Evolutionary conservation across 2,113 vertebrate genomes (phyloP).

Genomic region (Tenrec ecaudatus): DNA sequence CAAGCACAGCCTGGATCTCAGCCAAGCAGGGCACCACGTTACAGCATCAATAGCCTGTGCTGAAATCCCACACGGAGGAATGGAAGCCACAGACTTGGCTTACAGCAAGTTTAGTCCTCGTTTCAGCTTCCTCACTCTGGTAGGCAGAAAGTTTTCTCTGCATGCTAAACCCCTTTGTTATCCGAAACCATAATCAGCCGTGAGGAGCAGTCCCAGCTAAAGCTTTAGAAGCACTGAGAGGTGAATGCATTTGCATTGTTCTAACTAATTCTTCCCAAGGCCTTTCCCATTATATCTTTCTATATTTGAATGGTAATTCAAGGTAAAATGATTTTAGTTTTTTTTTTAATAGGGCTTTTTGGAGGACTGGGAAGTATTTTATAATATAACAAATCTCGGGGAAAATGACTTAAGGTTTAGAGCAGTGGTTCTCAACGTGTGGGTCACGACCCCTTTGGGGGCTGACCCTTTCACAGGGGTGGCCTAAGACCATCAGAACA

Average conservation of each 20-base stretch:
- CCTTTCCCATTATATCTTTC: slow-evolving; percentile 27
- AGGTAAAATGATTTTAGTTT: not conserved
- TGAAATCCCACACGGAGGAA: slow-evolving; percentile 27
- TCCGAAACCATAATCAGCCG: not conserved
- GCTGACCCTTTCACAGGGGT: no score
- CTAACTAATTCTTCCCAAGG: slow-evolving; percentile 30
- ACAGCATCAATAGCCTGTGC: not conserved
- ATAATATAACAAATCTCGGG: not conserved
- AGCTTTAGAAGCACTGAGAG: slow-evolving; percentile 1
- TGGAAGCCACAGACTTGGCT: not conserved
- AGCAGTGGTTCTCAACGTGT: no score
- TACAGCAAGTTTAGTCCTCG: not conserved
- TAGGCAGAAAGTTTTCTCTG: not conserved
- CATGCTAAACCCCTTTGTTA: not conserved
- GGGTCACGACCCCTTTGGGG: no score
- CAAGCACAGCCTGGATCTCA: not conserved
- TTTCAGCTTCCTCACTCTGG: not conserved
- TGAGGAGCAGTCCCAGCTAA: not conserved
- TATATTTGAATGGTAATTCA: slow-evolving; percentile 36
- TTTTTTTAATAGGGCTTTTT: not conserved
- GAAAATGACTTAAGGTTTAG: not conserved
- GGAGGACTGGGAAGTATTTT: not conserved
- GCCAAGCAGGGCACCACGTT: not conserved
- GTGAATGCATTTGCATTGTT: slow-evolving; percentile 35
- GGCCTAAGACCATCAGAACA: no score